Evolutionary conservation across 1,140 invertebrate species (phyloP).

Genomic region (Leptopilina boulardi): DNA sequence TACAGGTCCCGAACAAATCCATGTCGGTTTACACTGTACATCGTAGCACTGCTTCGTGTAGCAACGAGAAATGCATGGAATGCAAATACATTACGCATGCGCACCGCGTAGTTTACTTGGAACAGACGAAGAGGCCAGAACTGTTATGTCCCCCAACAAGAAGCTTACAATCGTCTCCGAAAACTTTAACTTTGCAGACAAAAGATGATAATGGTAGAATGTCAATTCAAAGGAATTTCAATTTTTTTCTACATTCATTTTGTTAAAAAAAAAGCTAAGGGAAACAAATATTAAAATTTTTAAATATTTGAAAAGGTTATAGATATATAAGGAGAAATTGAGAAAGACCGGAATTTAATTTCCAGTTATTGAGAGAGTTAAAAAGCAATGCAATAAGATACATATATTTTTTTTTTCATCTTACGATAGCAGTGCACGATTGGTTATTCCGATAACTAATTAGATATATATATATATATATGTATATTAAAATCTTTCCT

Average conservation of each 20-base stretch:
- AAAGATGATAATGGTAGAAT: neutral
- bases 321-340: neutral
- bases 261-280: neutral
- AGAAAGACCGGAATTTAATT: constrained; percentile 11
- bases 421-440: neutral
- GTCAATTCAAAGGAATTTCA: neutral
- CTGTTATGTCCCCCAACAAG: constrained; percentile 55
- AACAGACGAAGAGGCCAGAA: constrained; percentile 62
- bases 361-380: constrained; percentile 8
- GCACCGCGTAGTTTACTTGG: constrained; percentile 72
- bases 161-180: constrained; percentile 51
- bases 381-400: constrained; percentile 4
- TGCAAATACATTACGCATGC: constrained; percentile 74
- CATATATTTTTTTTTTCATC: neutral
- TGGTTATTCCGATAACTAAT: constrained; percentile 2
- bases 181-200: constrained; percentile 47
- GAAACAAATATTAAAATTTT: neutral
- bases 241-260: neutral
- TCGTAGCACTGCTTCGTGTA: constrained; percentile 63
- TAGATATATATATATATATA: neutral
- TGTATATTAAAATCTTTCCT: neutral
- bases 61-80: constrained; percentile 69
- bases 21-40: constrained; percentile 57
- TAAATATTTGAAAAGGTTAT: no score
- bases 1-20: constrained; percentile 44